Base-by-base conservation (phyloP, 2,797 vertebrate genomes). In the Xerus rutilus region DNA sequence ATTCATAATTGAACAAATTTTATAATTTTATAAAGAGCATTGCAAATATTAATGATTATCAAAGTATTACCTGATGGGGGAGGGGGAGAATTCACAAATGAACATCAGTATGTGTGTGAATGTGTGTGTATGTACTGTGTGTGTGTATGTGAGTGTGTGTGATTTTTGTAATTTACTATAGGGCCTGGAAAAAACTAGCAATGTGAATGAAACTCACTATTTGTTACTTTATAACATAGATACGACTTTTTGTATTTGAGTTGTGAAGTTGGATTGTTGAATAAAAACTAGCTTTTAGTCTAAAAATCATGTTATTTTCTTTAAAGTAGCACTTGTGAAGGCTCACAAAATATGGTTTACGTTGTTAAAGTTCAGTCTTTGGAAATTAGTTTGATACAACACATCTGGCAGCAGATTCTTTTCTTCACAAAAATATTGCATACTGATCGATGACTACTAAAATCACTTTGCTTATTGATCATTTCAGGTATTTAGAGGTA, bases 401-500 rank as follows among this genome's bases (percentile, higher is more conserved):
- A 79, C 21, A 93, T 78, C 9, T 92, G 43, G n/a, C 59, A 90
- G 23, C 69, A 96, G 67, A 73, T 88, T 5, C 92, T 95, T 87
- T 84, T 69, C 32, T 88, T 78, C 96, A 25, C 95, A 72, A 79
- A 96, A 92, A 25, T 97, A 28, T 89, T 97, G 35, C 35, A 35
- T 88, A 83, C 20, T 59, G 72, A 47, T 88, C 39, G 57, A 86
- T 89, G 90, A 92, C 82, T 93, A 20, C 21, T 92, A n/a, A 28
- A 59, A 25, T 70, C 88, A 78, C 65, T 70, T 10, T 94, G 4
- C 65, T 97, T 89, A 78, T 64, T 98, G 94, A 76, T 95, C 96
- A 89, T 96, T 96, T 83, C 98, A 99, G 99, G 93, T 99, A 99
- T 98, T 98, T 99, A 97, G 99, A 99, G 98, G 98, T 99, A 9